phyloP scores from a whole-genome alignment of 1,140 invertebrate genomes.

The Platyscapa corneri region DNA sequence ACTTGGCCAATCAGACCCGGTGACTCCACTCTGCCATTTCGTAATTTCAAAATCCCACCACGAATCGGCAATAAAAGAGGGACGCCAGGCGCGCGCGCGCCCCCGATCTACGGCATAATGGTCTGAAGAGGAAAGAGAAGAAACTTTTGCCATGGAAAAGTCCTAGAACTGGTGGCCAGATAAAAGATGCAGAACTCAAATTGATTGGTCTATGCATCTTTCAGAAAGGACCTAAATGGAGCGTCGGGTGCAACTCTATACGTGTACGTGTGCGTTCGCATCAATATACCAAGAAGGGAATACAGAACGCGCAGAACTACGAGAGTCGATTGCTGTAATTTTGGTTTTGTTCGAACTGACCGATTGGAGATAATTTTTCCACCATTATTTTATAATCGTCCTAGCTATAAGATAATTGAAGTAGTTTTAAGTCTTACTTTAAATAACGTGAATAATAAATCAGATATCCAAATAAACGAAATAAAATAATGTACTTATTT shows the following conservation, averaged over 20 bases:
- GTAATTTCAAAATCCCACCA: conserved; percentile 49
- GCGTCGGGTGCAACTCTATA: background rate
- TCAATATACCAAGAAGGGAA: background rate
- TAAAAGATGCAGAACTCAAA: conserved; percentile 49
- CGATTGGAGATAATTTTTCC: background rate
- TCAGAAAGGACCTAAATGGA: conserved; percentile 29
- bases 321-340: conserved; percentile 22
- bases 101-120: background rate
- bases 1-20: conserved; percentile 45
- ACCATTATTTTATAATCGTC: background rate
- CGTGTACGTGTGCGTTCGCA: too few relatives aligned
- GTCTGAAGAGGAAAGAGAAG: background rate
- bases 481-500: background rate
- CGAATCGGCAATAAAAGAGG: conserved; percentile 44
- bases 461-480: too few relatives aligned
- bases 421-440: too few relatives aligned
- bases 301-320: too few relatives aligned
- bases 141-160: conserved; percentile 33
- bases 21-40: conserved; percentile 1
- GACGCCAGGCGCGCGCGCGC: too few relatives aligned
- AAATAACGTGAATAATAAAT: too few relatives aligned
- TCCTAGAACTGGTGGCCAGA: background rate
- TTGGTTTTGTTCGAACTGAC: conserved; percentile 1
- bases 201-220: conserved; percentile 51
- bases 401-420: background rate